These are phyloP conservation scores for Galeruca laticollis DNA, from an alignment of 2,888 invertebrate species.

Conservation along the genomic window DNA sequence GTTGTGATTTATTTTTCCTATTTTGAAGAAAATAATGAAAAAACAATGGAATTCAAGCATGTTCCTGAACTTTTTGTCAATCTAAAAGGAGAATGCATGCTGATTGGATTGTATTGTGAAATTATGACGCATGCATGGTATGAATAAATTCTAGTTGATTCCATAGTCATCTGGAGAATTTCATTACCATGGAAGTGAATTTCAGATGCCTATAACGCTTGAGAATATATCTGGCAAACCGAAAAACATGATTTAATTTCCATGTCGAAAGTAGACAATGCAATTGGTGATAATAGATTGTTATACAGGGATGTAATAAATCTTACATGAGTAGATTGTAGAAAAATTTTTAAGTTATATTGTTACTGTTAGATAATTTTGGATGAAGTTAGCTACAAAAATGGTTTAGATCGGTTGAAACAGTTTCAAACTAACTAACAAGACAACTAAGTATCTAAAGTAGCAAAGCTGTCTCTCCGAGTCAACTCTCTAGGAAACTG, in stretches of 20 bases:
- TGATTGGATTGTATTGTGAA: conserved; percentile 1
- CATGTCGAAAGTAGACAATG: neutral
- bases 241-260: conserved; percentile 3
- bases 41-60: neutral
- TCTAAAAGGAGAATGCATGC: neutral
- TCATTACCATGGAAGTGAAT: neutral
- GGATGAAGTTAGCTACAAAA: no score
- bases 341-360: no score
- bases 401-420: no score
- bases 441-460: no score
- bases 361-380: no score
- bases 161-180: neutral
- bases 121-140: neutral
- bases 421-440: no score
- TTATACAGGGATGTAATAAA: neutral
- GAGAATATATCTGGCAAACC: neutral
- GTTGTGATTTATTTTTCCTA: neutral
- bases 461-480: no score
- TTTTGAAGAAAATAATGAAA: neutral
- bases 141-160: conserved; percentile 4
- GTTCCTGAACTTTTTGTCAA: neutral
- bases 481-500: no score
- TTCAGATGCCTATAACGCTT: neutral
- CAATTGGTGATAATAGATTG: neutral
- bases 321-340: no score